Conservation (phyloP, 2,797 vertebrate species). For the Sebastes dallii region DNA sequence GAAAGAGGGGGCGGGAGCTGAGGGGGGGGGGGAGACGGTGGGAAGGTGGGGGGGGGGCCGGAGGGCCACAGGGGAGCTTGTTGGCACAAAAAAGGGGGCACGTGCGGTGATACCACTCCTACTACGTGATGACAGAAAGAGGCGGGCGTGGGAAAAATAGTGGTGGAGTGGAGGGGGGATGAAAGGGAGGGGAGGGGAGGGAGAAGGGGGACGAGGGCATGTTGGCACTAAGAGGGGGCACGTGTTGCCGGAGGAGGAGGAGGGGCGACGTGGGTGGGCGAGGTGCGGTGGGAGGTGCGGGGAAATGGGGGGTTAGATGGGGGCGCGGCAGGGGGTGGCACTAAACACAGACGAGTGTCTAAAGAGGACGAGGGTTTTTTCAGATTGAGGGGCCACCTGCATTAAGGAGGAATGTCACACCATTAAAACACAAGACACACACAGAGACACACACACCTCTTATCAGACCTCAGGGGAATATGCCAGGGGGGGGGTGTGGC, state of each 20-base stretch:
- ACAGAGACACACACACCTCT: slow-evolving; percentile 34
- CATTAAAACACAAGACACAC: slow-evolving; percentile 60
- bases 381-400: slow-evolving; percentile 61
- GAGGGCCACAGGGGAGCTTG: slow-evolving; percentile 77
- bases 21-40: slow-evolving; percentile 42
- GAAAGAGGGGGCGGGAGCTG: slow-evolving; percentile 59
- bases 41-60: slow-evolving; percentile 46
- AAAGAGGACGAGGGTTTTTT: slow-evolving; percentile 46
- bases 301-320: slow-evolving; percentile 51
- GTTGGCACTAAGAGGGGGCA: slow-evolving; percentile 77
- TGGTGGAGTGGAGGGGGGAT: slow-evolving; percentile 10
- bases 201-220: slow-evolving; percentile 57
- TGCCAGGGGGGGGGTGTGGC: slow-evolving; percentile 54
- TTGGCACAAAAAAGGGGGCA: slow-evolving; percentile 81
- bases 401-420: slow-evolving; percentile 61
- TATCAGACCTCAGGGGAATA: slow-evolving; percentile 65
- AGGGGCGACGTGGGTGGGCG: slow-evolving; percentile 69
- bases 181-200: slow-evolving; percentile 19
- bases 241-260: slow-evolving; percentile 67
- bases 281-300: slow-evolving; percentile 59
- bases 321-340: slow-evolving; percentile 59
- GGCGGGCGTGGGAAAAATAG: slow-evolving; percentile 75
- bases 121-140: slow-evolving; percentile 69
- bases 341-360: slow-evolving; percentile 60
- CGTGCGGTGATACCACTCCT: slow-evolving; percentile 78